Evolutionary conservation across 2,113 vertebrate genomes (phyloP).

Genomic region (Brachionichthys hirsutus): DNA sequence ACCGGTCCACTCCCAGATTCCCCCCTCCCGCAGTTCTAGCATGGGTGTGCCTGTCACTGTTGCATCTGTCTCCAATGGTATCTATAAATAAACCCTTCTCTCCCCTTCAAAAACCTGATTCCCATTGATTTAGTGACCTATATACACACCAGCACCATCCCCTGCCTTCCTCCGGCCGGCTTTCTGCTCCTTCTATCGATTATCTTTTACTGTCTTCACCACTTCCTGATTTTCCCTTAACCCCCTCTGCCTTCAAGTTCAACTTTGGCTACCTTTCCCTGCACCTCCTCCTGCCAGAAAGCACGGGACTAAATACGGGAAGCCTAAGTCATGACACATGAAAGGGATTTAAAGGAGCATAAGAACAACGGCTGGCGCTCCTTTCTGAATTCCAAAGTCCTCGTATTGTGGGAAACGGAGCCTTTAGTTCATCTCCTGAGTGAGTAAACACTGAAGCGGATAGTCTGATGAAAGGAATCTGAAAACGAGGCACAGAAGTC

Average conservation of each 20-base stretch:
- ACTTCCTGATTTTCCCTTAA: constrained; percentile 41
- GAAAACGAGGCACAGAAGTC: constrained; percentile 42
- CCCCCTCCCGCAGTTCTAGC: constrained; percentile 28
- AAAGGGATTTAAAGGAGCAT: constrained; percentile 43
- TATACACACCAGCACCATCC: constrained; percentile 72
- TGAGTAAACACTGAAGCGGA: constrained; percentile 65
- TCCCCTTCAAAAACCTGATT: constrained; percentile 79
- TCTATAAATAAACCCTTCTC: constrained; percentile 76
- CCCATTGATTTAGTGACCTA: constrained; percentile 83
- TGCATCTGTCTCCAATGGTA: constrained; percentile 66
- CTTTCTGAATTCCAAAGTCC: constrained; percentile 50
- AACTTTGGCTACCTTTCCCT: constrained; percentile 43
- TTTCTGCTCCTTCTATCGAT: constrained; percentile 49
- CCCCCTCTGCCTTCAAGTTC: constrained; percentile 32
- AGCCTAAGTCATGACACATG: constrained; percentile 61
- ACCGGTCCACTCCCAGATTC: constrained; percentile 42
- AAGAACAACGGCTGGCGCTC: constrained; percentile 46
- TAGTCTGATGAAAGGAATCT: constrained; percentile 53
- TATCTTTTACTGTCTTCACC: constrained; percentile 57
- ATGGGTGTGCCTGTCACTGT: constrained; percentile 66
- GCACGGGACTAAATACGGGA: constrained; percentile 69
- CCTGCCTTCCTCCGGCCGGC: constrained; percentile 40
- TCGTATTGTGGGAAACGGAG: constrained; percentile 55
- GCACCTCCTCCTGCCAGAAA: constrained; percentile 56
- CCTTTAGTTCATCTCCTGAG: constrained; percentile 45